Conservation (phyloP, 2,888 invertebrate genomes). For the Alcis repandata region DNA sequence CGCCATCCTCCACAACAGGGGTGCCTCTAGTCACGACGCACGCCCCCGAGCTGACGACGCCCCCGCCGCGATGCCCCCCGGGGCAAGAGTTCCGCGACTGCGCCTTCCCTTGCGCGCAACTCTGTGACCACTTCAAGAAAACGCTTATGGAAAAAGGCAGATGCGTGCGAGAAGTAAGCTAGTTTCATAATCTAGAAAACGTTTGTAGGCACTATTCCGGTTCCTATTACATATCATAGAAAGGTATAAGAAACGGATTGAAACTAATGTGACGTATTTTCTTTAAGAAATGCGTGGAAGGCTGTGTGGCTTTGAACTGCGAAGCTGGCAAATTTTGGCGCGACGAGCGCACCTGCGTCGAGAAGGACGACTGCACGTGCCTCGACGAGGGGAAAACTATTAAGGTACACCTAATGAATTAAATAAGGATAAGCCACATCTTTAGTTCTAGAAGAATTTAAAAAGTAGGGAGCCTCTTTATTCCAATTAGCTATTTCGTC, state of each 20-base stretch:
- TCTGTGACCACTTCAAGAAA: slow-evolving; percentile 89
- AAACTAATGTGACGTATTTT: neutral
- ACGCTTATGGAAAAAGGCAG: slow-evolving; percentile 68
- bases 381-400: slow-evolving; percentile 88
- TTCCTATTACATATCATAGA: neutral
- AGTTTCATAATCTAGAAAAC: neutral
- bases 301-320: slow-evolving; percentile 81
- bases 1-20: slow-evolving; percentile 6
- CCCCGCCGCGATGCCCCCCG: slow-evolving; percentile 58
- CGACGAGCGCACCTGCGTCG: slow-evolving; percentile 91
- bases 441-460: no score
- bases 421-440: no score
- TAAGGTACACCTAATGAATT: slow-evolving; percentile 78
- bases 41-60: slow-evolving; percentile 25
- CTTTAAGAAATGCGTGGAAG: slow-evolving; percentile 72
- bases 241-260: neutral
- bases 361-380: slow-evolving; percentile 92
- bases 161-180: slow-evolving; percentile 76
- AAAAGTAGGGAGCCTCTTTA: no score
- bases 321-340: slow-evolving; percentile 88
- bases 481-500: no score
- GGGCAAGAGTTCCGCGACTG: slow-evolving; percentile 89
- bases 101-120: slow-evolving; percentile 90
- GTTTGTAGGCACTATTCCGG: neutral
- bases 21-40: slow-evolving; percentile 17